Conservation (phyloP, 2,888 invertebrate genomes). For the Litoditis marina region DNA sequence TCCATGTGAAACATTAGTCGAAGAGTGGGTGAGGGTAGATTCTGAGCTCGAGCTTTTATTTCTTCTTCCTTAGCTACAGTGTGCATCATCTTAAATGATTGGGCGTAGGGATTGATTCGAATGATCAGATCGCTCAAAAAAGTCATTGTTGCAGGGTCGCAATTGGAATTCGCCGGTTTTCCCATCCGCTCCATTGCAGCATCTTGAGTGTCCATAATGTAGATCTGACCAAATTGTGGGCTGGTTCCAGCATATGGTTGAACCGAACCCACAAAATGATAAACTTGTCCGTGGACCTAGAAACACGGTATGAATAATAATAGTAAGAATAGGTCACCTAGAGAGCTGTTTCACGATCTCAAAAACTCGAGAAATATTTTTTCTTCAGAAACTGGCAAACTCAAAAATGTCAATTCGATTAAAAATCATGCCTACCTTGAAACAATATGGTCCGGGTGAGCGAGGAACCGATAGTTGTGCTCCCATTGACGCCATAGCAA, state of each 20-base stretch:
- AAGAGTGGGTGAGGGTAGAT: no score
- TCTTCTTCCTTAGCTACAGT: slow-evolving; percentile 23
- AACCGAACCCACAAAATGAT: slow-evolving; percentile 11
- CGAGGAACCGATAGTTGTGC: slow-evolving; percentile 10
- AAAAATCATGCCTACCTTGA: no score
- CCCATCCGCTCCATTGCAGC: slow-evolving; percentile 17
- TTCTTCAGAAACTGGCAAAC: no score
- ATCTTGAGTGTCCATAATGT: slow-evolving; percentile 17
- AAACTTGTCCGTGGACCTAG: slow-evolving; percentile 23
- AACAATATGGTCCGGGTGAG: slow-evolving; percentile 25
- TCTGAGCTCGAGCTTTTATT: no score
- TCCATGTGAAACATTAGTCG: no score
- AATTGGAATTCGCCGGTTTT: slow-evolving; percentile 12
- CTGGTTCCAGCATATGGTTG: slow-evolving; percentile 1
- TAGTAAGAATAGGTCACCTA: no score
- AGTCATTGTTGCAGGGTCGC: slow-evolving; percentile 17
- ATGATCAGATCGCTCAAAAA: slow-evolving; percentile 8
- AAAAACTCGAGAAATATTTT: no score
- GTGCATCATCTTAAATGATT: slow-evolving; percentile 24
- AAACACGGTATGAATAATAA: no score
- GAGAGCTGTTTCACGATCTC: no score
- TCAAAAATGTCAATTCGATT: no score
- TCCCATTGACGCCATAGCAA: slow-evolving; percentile 23
- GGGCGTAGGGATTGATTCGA: slow-evolving; percentile 20
- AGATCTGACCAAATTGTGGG: slow-evolving; percentile 12